Conservation (phyloP, 1,140 invertebrate species). For the Drosophila carrolli region DNA sequence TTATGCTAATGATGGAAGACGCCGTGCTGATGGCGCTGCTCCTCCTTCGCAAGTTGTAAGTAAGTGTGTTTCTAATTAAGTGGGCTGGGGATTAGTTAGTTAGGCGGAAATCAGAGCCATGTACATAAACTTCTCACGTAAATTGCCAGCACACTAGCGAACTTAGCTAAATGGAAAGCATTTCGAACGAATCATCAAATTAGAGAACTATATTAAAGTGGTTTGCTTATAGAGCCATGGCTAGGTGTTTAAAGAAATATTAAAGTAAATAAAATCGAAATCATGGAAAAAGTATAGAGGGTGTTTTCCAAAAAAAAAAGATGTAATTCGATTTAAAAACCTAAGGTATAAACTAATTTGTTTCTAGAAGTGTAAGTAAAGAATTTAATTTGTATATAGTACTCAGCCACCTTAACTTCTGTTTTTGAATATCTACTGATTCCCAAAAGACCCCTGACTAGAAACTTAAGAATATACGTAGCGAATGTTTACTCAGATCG, state of each 20-base stretch:
- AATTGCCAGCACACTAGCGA: slow-evolving; percentile 50
- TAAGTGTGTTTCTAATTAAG: slow-evolving; percentile 74
- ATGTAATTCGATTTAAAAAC: background rate
- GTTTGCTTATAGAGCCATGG: slow-evolving; percentile 35
- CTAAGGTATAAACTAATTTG: background rate
- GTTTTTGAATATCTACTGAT: background rate
- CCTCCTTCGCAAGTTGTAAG: slow-evolving; percentile 61
- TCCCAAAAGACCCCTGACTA: background rate
- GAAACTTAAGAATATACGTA: slow-evolving; percentile 25
- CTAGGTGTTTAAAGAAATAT: slow-evolving; percentile 35
- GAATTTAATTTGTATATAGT: slow-evolving; percentile 15
- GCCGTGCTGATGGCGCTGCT: slow-evolving; percentile 21
- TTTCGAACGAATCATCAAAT: slow-evolving; percentile 23
- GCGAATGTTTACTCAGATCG: slow-evolving; percentile 43
- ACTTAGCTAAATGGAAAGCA: slow-evolving; percentile 35
- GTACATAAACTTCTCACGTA: slow-evolving; percentile 63
- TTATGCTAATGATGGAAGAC: slow-evolving; percentile 62
- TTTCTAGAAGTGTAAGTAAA: background rate
- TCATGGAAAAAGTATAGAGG: background rate
- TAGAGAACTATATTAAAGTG: slow-evolving; percentile 32
- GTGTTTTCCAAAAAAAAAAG: background rate
- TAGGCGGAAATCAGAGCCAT: slow-evolving; percentile 57
- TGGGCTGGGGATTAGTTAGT: slow-evolving; percentile 65
- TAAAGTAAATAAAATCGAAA: slow-evolving; percentile 19
- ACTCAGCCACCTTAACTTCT: background rate